A percentile compares a stretch with the other conserved stretches of the same genome.
phyloP scores from a whole-genome alignment of 2,113 vertebrate species.

The Psettodes erumei region DNA sequence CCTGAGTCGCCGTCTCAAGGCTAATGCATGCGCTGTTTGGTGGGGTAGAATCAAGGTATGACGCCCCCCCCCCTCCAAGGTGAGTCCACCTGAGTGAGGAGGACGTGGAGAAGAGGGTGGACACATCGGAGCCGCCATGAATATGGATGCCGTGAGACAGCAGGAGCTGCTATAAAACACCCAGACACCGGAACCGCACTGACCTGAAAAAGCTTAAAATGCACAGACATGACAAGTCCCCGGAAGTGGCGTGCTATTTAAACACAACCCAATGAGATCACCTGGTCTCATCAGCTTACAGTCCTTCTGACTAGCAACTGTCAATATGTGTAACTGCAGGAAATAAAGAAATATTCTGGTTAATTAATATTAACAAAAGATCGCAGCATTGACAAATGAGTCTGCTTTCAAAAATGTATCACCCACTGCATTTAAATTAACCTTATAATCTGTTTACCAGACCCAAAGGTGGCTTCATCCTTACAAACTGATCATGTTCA shows the following conservation, averaged over 20 bases:
- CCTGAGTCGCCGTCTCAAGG: slow-evolving; percentile 38
- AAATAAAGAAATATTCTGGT: too few species aligned
- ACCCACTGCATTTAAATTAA: background rate
- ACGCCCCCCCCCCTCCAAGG: slow-evolving; percentile 49
- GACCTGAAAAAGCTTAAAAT: too few species aligned
- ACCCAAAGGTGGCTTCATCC: background rate
- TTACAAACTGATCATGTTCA: background rate
- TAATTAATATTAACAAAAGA: too few species aligned
- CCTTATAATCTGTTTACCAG: background rate
- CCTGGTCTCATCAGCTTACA: too few species aligned
- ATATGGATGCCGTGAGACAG: slow-evolving; percentile 58
- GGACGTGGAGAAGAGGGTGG: slow-evolving; percentile 34
- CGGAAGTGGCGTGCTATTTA: too few species aligned
- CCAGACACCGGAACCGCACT: background rate
- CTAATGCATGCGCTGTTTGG: slow-evolving; percentile 52
- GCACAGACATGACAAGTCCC: too few species aligned
- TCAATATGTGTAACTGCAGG: background rate
- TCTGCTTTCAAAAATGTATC: background rate
- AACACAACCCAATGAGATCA: too few species aligned
- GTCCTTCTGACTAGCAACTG: background rate
- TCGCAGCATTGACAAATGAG: background rate
- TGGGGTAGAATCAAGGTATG: slow-evolving; percentile 29
- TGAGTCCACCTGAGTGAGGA: slow-evolving; percentile 62
- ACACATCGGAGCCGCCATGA: slow-evolving; percentile 49
- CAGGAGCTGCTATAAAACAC: slow-evolving; percentile 13